Evolutionary conservation across 1,140 invertebrate genomes (phyloP), one percentile per base, ranked within the genome.

Genomic region (Hylaeus volcanicus): DNA sequence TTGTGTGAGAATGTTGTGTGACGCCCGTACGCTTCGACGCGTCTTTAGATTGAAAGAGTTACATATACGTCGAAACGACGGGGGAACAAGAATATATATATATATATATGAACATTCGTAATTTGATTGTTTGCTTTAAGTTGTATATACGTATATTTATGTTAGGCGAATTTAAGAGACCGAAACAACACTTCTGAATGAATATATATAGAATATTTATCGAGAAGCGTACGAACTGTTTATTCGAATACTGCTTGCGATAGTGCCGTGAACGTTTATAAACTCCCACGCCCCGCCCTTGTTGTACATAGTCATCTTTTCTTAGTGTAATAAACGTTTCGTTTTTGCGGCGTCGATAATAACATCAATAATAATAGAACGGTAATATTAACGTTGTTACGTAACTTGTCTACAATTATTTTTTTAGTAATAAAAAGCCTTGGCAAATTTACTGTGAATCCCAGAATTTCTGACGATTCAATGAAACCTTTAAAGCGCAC

Each of bases 341-440:
- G 73, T 56, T 74, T 45, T 65, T 43, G 51, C 48, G 60, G 6
- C 51, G 75, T 74, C 26, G 39, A 53, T 37, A 76, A n/a, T 14
- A 55, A 60, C 14, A 63, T 15, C 26, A 51, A 65, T 45, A 41
- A 66, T 79, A 61, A 66, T 53, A 73, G 43, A 66, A 65, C 2
- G 11, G 53, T 56, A 71, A 61, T 39, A 65, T 81, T 76, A 85
- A 72, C 70, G 53, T 79, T 79, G 65, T 72, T 83, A 81, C 65
- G 48, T 81, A 72, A 86, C 69, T 51, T 43, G 61, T 60, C 39
- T 12, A 76, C 55, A 73, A 85, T 80, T 79, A 84, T 84, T 82
- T 74, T 65, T 84, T 82, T 82, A 84, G 76, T 76, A 87, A 84
- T 79, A 87, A 86, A 87, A 79, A 2, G 15, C 56, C 8, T 68